phyloP scores from a whole-genome alignment of 2,113 vertebrate species.

The Junco hyemalis region DNA sequence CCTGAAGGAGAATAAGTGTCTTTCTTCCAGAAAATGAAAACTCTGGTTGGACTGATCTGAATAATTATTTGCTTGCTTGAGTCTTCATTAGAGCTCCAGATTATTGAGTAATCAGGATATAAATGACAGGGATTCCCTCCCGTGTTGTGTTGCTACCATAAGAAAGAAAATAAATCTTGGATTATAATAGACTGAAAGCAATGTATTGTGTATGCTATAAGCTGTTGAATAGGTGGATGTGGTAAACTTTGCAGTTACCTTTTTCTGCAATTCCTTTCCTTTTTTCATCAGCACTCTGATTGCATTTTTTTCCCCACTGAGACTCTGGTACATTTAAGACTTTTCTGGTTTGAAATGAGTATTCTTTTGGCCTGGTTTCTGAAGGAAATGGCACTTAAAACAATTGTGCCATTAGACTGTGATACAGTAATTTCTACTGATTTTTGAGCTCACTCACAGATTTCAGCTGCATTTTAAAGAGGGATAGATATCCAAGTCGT shows the following conservation, averaged over 20 bases:
- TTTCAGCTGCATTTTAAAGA: background rate
- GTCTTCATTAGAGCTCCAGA: background rate
- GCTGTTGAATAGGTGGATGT: background rate
- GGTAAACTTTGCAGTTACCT: background rate
- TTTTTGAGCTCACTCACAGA: background rate
- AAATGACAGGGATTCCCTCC: background rate
- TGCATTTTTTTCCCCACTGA: background rate
- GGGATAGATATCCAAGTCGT: background rate
- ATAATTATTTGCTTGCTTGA: background rate
- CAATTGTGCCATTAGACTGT: background rate
- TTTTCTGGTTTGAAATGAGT: background rate
- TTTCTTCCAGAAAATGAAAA: background rate
- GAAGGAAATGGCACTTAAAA: background rate
- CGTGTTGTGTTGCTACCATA: background rate
- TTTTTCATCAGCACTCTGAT: background rate
- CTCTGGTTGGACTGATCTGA: background rate
- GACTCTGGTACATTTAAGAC: background rate
- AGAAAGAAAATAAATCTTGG: background rate
- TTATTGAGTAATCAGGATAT: background rate
- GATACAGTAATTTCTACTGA: background rate
- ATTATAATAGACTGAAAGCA: background rate
- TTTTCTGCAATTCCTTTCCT: background rate
- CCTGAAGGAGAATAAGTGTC: background rate
- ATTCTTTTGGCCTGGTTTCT: background rate
- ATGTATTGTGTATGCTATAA: background rate